phyloP scores from a whole-genome alignment of 2,888 invertebrate genomes.

The Pollenia labialis region DNA sequence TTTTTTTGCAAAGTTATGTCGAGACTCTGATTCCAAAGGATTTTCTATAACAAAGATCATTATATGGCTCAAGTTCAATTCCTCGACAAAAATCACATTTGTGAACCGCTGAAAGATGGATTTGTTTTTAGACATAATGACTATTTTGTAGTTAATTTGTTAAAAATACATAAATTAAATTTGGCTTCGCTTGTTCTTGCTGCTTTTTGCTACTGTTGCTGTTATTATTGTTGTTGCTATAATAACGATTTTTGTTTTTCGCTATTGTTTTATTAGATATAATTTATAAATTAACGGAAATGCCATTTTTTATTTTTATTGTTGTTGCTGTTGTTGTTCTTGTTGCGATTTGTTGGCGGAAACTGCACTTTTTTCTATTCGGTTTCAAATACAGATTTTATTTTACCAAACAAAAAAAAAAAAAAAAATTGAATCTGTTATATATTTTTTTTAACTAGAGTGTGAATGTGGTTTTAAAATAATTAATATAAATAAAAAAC shows the following conservation, averaged over 20 bases:
- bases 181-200: constrained; percentile 56
- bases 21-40: too few relatives aligned
- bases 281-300: constrained; percentile 74
- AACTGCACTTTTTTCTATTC: constrained; percentile 66
- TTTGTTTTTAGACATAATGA: constrained; percentile 34
- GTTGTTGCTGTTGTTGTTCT: constrained; percentile 38
- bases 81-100: not conserved
- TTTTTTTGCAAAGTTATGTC: too few relatives aligned
- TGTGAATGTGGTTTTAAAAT: constrained; percentile 45
- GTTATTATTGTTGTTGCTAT: constrained; percentile 39
- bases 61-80: too few relatives aligned
- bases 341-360: constrained; percentile 60
- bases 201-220: constrained; percentile 2
- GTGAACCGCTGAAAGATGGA: constrained; percentile 35
- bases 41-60: too few relatives aligned
- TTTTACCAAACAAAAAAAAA: constrained; percentile 31
- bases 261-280: constrained; percentile 73
- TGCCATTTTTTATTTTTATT: constrained; percentile 54
- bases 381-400: constrained; percentile 59
- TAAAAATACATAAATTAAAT: constrained; percentile 67
- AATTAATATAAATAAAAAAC: constrained; percentile 54
- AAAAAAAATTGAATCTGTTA: not conserved
- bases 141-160: constrained; percentile 48
- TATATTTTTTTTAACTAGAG: constrained; percentile 35
- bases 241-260: constrained; percentile 57